Percentiles rank a stretch among this genome's conserved stretches.
phyloP scores from a whole-genome alignment of 1,140 invertebrate species.

The Daktulosphaira vitifoliae region DNA sequence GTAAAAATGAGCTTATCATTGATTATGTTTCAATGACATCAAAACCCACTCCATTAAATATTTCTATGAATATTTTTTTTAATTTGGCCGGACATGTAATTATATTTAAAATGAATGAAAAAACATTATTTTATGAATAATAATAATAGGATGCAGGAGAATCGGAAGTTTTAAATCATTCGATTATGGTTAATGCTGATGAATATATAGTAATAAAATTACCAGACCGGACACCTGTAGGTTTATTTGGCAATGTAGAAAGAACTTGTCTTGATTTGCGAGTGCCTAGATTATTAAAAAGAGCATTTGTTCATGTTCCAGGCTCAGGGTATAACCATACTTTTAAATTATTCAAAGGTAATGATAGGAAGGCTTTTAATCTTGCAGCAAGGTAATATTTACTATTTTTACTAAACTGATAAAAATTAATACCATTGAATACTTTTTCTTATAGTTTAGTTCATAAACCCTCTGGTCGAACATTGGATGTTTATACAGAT shows the following conservation, averaged over 20 bases:
- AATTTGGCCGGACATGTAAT: constrained; percentile 77
- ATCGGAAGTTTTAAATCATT: background rate
- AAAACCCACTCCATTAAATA: constrained; percentile 74
- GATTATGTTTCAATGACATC: constrained; percentile 62
- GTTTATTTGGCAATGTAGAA: constrained; percentile 49
- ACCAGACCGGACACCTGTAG: constrained; percentile 38
- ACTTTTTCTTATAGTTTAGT: constrained; percentile 18
- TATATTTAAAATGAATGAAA: constrained; percentile 30
- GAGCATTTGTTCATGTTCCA: constrained; percentile 45
- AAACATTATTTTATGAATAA: background rate
- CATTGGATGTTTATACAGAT: constrained; percentile 61
- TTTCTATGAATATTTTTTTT: constrained; percentile 91
- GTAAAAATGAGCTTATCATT: constrained; percentile 62
- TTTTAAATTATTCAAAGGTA: constrained; percentile 41
- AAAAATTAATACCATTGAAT: background rate
- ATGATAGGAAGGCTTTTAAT: constrained; percentile 4
- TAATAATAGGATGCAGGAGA: constrained; percentile 8
- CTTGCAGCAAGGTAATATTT: constrained; percentile 5
- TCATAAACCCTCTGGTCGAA: constrained; percentile 30
- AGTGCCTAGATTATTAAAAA: constrained; percentile 46
- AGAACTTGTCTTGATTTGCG: constrained; percentile 62
- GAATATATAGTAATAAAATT: background rate
- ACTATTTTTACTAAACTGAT: background rate
- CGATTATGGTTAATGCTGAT: constrained; percentile 20
- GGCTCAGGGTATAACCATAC: constrained; percentile 58